These are phyloP conservation scores for Griposia aprilina DNA, from an alignment of 2,888 invertebrate species.

Conservation along the genomic window DNA sequence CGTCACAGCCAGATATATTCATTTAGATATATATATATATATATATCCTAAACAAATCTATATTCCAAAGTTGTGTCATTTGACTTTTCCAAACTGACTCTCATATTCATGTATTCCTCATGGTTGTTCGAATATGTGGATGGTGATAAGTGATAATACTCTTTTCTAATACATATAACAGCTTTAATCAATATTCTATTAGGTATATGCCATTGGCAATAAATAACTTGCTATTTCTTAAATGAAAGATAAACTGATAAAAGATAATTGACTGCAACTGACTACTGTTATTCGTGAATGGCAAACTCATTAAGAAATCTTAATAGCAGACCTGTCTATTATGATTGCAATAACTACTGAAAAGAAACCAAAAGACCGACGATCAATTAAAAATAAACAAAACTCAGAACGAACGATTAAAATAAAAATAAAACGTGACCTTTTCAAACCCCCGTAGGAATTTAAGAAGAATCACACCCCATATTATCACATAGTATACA, in stretches of 20 bases:
- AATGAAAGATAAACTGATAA: conserved; percentile 41
- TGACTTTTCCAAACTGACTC: conserved; percentile 16
- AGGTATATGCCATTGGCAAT: not conserved
- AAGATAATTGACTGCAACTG: conserved; percentile 26
- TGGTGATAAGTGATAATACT: not conserved
- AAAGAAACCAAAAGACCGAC: conserved; percentile 6
- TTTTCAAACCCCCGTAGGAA: conserved; percentile 22
- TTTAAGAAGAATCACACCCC: conserved; percentile 56
- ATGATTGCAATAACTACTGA: conserved; percentile 13
- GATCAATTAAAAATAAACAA: conserved; percentile 3
- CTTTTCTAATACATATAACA: not conserved
- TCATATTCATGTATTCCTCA: not conserved
- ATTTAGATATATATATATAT: no score
- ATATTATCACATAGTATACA: conserved; percentile 58
- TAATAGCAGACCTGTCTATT: conserved; percentile 13
- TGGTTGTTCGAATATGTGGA: not conserved
- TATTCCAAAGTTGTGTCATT: not conserved
- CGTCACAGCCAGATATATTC: not conserved
- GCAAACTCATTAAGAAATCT: conserved; percentile 34
- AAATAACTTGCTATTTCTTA: conserved; percentile 17
- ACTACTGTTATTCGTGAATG: conserved; percentile 22
- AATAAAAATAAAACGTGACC: conserved; percentile 22
- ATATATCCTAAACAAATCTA: not conserved
- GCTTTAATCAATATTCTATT: not conserved
- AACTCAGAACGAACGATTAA: not conserved